Evolutionary conservation across 2,797 vertebrate species (phyloP).

Genomic region (Paratrypauchen microcephalus): DNA sequence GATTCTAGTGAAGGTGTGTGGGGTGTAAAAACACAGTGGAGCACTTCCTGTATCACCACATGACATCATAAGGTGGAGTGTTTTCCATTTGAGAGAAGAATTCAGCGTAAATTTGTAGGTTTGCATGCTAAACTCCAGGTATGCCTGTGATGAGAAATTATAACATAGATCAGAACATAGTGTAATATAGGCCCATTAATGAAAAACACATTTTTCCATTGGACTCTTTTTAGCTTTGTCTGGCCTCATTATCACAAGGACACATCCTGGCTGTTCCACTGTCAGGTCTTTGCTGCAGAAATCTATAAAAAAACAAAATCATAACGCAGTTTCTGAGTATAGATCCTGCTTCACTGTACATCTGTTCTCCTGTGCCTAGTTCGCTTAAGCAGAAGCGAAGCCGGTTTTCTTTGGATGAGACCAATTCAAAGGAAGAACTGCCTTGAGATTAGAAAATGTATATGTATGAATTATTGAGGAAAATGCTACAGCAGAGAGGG

Average conservation of each 20-base stretch:
- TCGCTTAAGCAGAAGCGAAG: slow-evolving; percentile 31
- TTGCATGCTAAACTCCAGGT: too few relatives aligned
- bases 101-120: too few relatives aligned
- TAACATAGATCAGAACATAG: too few relatives aligned
- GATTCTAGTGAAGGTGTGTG: too few relatives aligned
- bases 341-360: slow-evolving; percentile 19
- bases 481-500: slow-evolving; percentile 33
- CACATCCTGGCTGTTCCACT: slow-evolving; percentile 19
- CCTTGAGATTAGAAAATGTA: slow-evolving; percentile 24
- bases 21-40: too few relatives aligned
- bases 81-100: too few relatives aligned
- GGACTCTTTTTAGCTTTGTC: slow-evolving; percentile 27
- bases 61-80: too few relatives aligned
- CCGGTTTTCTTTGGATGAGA: slow-evolving; percentile 46
- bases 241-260: slow-evolving; percentile 54
- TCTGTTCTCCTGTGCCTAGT: slow-evolving; percentile 30
- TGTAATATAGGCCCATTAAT: not conserved
- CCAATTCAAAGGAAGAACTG: slow-evolving; percentile 20
- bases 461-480: slow-evolving; percentile 60
- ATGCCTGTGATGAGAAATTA: too few relatives aligned
- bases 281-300: slow-evolving; percentile 20
- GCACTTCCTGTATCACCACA: too few relatives aligned
- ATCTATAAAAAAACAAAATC: slow-evolving; percentile 24
- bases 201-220: slow-evolving; percentile 24
- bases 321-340: slow-evolving; percentile 16